Evolutionary conservation across 2,797 vertebrate genomes (phyloP).

Genomic region (Typhlichthys eigenmanni): DNA sequence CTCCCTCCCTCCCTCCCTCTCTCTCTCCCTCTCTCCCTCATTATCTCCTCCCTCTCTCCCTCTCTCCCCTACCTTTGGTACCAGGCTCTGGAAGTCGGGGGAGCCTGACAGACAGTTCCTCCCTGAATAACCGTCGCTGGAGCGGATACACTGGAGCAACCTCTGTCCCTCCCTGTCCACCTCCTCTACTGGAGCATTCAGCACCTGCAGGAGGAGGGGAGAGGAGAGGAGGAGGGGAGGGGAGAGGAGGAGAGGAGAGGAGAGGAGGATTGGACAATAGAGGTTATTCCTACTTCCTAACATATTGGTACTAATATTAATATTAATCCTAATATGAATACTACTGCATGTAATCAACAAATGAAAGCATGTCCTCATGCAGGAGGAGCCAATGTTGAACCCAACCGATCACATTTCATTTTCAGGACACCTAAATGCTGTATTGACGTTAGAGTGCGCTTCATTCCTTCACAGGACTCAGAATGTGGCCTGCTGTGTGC

Average conservation of each 20-base stretch:
- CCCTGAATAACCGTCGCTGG: constrained; percentile 93
- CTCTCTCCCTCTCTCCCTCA: not conserved
- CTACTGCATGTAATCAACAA: too few species aligned
- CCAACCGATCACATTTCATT: too few species aligned
- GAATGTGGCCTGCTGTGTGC: too few species aligned
- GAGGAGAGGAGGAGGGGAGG: not conserved
- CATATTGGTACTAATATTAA: too few species aligned
- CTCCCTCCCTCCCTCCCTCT: constrained; percentile 1
- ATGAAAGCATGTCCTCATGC: too few species aligned
- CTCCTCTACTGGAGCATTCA: constrained; percentile 52
- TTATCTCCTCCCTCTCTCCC: not conserved
- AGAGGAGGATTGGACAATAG: not conserved
- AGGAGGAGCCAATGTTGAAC: too few species aligned
- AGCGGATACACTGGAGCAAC: constrained; percentile 92
- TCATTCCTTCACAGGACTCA: too few species aligned
- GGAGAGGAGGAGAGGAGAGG: not conserved
- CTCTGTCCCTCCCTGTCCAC: constrained; percentile 94
- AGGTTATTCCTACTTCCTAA: too few species aligned
- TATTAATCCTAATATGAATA: too few species aligned
- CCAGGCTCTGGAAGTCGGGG: constrained; percentile 96
- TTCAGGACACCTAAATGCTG: too few species aligned
- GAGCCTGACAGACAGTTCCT: constrained; percentile 96
- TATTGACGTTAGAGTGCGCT: too few species aligned
- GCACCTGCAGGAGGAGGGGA: constrained; percentile 45
- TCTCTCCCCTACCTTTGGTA: constrained; percentile 81